Evolutionary conservation across 2,113 vertebrate species (phyloP), one percentile per base, ranked within the genome.

Genomic region (Poeciliopsis occidentalis): DNA sequence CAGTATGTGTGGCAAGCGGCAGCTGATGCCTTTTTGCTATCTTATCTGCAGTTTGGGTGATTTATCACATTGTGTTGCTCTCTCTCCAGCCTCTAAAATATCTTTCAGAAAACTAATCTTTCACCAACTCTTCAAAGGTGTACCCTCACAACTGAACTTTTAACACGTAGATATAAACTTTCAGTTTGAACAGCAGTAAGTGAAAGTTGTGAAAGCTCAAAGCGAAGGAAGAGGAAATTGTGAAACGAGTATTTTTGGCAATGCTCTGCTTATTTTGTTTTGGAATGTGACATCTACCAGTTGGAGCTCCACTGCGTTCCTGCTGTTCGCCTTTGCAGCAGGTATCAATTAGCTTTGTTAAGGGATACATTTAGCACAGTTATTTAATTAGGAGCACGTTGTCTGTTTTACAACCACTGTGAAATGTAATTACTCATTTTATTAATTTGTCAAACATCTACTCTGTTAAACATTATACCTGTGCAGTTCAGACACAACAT

Each of bases 331-430:
- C 76, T 81, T 76, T 83, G 47, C 71, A 80, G 85, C 63, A 83
- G 77, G 79, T 81, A 83, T 73, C 83, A 86, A 88, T 90, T 81
- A 88, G 64, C 70, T 70, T 15, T 15, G 19, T 69, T 80, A 37
- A 73, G 62, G 41, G 61, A 81, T 29, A 62, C 73, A 79, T 83
- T 65, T 76, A 44, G 69, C 80, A 71, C 71, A 64, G 81, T 74
- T 72, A 64, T 68, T 75, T 67, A 87, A 83, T 85, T 78, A 82
- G 75, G 41, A 77, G 62, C 61, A 75, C 31, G 41, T 32, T 60
- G 70, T 47, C 63, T 65, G 72, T 83, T 78, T 80, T 54, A 81
- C 64, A 31, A 69, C 39, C 73, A 73, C 65, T 66, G 19, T 61
- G 32, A 54, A 78, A 73, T 74, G 60, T 63, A 78, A 86, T 85